Evolutionary conservation across 2,797 vertebrate species (phyloP).

Genomic region (Mormyrus proboscirostris): DNA sequence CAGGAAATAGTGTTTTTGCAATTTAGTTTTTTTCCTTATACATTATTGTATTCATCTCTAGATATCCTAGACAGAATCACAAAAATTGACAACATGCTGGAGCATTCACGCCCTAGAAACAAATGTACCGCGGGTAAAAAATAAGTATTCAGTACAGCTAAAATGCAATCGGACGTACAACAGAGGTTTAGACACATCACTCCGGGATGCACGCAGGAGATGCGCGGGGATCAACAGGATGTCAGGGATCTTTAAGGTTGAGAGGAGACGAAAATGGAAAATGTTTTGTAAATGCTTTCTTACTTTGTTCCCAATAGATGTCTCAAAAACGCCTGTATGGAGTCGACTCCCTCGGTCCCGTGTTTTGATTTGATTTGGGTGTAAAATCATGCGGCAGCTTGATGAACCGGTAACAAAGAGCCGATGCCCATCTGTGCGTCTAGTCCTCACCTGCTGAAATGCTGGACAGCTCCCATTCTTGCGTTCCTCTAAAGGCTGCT

Average conservation of each 20-base stretch:
- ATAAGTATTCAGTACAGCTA: background rate
- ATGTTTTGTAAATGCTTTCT: background rate
- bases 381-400: background rate
- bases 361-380: background rate
- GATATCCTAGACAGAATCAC: background rate
- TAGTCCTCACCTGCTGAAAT: constrained; percentile 13
- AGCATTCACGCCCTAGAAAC: background rate
- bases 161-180: background rate
- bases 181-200: background rate
- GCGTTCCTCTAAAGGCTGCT: background rate
- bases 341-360: background rate
- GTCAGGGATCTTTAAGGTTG: background rate
- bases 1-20: background rate
- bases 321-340: background rate
- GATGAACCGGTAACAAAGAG: constrained; percentile 19
- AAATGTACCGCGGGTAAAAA: background rate
- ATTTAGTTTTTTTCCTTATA: background rate
- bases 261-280: constrained; percentile 1
- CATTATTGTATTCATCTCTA: background rate
- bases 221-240: constrained; percentile 9
- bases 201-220: background rate
- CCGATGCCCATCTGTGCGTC: background rate
- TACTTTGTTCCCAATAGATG: background rate
- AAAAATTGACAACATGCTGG: background rate
- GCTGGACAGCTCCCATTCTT: constrained; percentile 17